Base-by-base conservation (phyloP, 2,888 invertebrate genomes). In the Eucera pruinosa region DNA sequence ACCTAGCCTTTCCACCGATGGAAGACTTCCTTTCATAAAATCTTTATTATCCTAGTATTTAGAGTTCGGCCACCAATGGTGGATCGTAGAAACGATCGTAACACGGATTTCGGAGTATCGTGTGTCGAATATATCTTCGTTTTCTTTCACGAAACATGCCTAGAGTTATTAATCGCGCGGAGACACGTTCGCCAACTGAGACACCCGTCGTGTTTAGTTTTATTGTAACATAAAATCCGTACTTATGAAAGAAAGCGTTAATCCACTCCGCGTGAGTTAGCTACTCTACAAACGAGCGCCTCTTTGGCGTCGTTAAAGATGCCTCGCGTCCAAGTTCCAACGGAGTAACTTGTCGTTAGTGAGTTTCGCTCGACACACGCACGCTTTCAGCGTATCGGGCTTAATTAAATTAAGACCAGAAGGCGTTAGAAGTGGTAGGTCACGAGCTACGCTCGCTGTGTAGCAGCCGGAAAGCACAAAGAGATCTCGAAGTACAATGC, bases 41-140 rank as follows among this genome's bases (percentile, higher is more conserved):
- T 85, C 83, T 90, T 90, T 90, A 90, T 89, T 73, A 84, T 80
- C 76, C 69, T 30, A 70, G 62, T 83, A 84, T 79, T 86, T 83
- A 79, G 79, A 82, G 80, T 81, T 83, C 71, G 52, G 39, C 70
- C 65, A 48, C 80, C 84, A 84, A 86, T 80, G 58, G 67, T 18
- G 67, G 20, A 57, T 45, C 65, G 67, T 54, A 30, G 65, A 13
- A n/a, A 20, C 68, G 74, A 78, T 82, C 81, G 80, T 83, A 81
- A 85, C 70, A 64, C 70, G 74, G 66, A 67, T 64, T 71, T 83
- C 66, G 25, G 64, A 50, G 25, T 13, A 25, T 9, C 78, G 48
- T 30, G 55, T 27, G 60, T 48, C 23, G 60, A 68, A 69, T 41
- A 62, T 18, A n/a, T 18, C 33, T 60, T 55, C 57, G 23, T 47